A percentile compares a stretch with the other conserved stretches of the same genome.
phyloP scores from a whole-genome alignment of 2,797 vertebrate genomes.

The Harpagifer antarcticus region DNA sequence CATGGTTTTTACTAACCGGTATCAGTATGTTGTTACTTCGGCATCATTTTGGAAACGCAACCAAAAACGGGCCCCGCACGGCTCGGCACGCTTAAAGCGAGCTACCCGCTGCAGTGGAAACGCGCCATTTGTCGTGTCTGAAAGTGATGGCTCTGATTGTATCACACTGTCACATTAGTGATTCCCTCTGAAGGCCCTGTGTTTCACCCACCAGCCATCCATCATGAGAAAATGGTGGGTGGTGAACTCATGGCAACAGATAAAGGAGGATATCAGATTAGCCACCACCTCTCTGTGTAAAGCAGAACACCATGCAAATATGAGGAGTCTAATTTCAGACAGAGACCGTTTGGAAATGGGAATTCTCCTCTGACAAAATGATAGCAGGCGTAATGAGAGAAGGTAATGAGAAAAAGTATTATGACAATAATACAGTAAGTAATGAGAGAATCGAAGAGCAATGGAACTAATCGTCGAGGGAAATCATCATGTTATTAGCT shows the following conservation, averaged over 20 bases:
- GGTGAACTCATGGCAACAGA: conserved; percentile 60
- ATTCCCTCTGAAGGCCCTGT: conserved; percentile 53
- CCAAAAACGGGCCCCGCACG: too few relatives aligned
- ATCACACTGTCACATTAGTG: conserved; percentile 54
- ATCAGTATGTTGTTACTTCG: too few relatives aligned
- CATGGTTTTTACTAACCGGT: too few relatives aligned
- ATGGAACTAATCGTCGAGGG: conserved; percentile 67
- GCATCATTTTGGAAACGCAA: too few relatives aligned
- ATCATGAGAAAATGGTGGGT: conserved; percentile 68
- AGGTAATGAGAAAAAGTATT: conserved; percentile 70
- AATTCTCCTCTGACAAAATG: conserved; percentile 56
- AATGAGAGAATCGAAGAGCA: conserved; percentile 72
- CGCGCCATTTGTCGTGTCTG: conserved; percentile 9
- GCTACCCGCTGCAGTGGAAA: too few relatives aligned
- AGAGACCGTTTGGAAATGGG: conserved; percentile 50
- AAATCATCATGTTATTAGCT: conserved; percentile 78
- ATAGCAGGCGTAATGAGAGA: conserved; percentile 66
- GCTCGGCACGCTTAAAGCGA: too few relatives aligned
- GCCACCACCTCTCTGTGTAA: conserved; percentile 58
- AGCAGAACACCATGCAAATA: conserved; percentile 47
- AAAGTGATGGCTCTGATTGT: conserved; percentile 24
- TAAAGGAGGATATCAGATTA: conserved; percentile 67
- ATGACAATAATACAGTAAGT: conserved; percentile 74
- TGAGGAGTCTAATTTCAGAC: conserved; percentile 58
- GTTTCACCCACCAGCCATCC: conserved; percentile 59